phyloP scores from a whole-genome alignment of 2,113 vertebrate species.

The Dromaius novaehollandiae region DNA sequence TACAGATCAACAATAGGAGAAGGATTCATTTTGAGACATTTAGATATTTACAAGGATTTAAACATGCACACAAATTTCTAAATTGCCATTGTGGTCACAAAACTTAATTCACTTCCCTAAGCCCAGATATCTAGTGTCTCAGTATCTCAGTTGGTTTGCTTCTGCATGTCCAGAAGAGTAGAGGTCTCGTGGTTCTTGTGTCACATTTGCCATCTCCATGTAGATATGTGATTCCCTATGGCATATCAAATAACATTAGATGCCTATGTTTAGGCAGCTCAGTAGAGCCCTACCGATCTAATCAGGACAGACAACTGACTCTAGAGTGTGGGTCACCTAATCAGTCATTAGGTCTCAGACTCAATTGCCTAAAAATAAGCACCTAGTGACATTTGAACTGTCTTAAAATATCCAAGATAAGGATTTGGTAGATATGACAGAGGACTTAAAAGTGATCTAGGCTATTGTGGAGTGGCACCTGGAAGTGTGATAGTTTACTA shows the following conservation, averaged over 20 bases:
- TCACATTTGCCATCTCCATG: not conserved
- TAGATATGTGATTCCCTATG: not conserved
- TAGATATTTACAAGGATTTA: not conserved
- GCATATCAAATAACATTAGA: not conserved
- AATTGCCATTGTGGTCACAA: not conserved
- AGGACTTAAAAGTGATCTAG: not conserved
- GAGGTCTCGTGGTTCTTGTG: not conserved
- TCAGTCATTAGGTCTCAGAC: not conserved
- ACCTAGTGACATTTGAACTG: not conserved
- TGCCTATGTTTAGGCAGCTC: accelerated
- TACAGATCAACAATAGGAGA: not conserved
- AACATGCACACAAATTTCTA: not conserved
- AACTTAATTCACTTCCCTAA: not conserved
- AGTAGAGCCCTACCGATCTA: not conserved
- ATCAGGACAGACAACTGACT: not conserved
- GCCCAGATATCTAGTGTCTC: too few relatives aligned
- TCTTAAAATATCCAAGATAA: not conserved
- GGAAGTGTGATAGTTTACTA: not conserved
- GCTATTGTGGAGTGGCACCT: not conserved
- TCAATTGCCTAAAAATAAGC: not conserved
- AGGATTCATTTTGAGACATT: not conserved
- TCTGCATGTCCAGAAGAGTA: not conserved
- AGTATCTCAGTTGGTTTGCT: not conserved
- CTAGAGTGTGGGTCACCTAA: not conserved
- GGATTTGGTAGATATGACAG: not conserved